phyloP scores from a whole-genome alignment of 2,888 invertebrate genomes.

The Euproctis similis region DNA sequence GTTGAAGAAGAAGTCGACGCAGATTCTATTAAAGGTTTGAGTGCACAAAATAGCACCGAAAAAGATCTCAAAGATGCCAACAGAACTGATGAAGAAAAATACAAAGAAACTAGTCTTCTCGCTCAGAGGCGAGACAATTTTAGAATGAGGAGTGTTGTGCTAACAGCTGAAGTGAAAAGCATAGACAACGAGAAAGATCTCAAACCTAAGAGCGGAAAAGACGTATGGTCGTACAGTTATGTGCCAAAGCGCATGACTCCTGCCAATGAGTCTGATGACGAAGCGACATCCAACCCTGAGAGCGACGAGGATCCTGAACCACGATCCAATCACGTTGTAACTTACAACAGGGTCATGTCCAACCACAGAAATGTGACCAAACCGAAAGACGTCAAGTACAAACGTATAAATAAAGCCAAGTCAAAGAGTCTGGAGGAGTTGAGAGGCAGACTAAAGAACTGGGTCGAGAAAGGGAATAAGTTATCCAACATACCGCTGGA shows the following conservation, averaged over 20 bases:
- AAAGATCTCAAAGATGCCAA: slow-evolving; percentile 64
- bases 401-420: slow-evolving; percentile 92
- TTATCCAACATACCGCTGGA: slow-evolving; percentile 80
- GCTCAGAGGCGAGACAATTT: slow-evolving; percentile 69
- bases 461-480: slow-evolving; percentile 88
- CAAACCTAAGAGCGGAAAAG: slow-evolving; percentile 44
- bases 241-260: slow-evolving; percentile 70
- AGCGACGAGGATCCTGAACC: slow-evolving; percentile 61
- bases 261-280: slow-evolving; percentile 60
- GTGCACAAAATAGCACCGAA: slow-evolving; percentile 69
- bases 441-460: slow-evolving; percentile 87
- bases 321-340: slow-evolving; percentile 78
- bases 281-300: slow-evolving; percentile 57
- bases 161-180: slow-evolving; percentile 64
- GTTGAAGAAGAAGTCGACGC: slow-evolving; percentile 89
- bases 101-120: slow-evolving; percentile 54
- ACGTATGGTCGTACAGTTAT: slow-evolving; percentile 68
- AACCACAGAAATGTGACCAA: slow-evolving; percentile 93
- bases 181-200: slow-evolving; percentile 59
- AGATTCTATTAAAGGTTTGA: slow-evolving; percentile 69
- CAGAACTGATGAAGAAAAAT: slow-evolving; percentile 72
- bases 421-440: slow-evolving; percentile 91
- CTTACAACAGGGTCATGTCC: slow-evolving; percentile 91
- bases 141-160: slow-evolving; percentile 61
- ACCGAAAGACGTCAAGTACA: slow-evolving; percentile 93